Evolutionary conservation across 2,888 invertebrate species (phyloP).

Genomic region (Morpho achilles): DNA sequence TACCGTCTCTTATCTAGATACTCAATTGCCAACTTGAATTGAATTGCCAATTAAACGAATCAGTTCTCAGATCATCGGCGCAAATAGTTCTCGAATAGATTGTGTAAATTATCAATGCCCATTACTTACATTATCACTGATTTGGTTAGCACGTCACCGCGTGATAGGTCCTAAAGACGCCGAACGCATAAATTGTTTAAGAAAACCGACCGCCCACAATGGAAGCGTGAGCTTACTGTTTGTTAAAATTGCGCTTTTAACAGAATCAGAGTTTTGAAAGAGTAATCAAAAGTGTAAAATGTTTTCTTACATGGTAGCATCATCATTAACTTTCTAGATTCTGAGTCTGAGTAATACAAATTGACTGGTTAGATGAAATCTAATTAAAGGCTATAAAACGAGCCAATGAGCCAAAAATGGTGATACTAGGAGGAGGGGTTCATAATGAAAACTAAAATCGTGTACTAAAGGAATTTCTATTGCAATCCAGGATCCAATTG

Average conservation of each 20-base stretch:
- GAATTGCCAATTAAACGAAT: constrained; percentile 55
- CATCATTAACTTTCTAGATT: too few species aligned
- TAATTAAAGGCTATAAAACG: too few species aligned
- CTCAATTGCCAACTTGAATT: constrained; percentile 33
- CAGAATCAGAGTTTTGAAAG: neutral
- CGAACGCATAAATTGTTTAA: constrained; percentile 66
- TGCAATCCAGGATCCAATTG: too few species aligned
- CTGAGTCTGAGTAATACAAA: too few species aligned
- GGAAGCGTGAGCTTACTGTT: constrained; percentile 27
- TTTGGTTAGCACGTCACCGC: constrained; percentile 54
- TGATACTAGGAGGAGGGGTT: too few species aligned
- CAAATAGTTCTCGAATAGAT: constrained; percentile 52
- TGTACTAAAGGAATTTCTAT: too few species aligned
- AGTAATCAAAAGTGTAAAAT: too few species aligned
- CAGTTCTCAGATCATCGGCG: constrained; percentile 54
- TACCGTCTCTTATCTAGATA: constrained; percentile 26
- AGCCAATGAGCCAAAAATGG: too few species aligned
- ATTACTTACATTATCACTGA: constrained; percentile 62
- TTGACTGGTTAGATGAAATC: too few species aligned
- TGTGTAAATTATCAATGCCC: constrained; percentile 51
- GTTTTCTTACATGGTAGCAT: too few species aligned
- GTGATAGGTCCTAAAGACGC: constrained; percentile 51
- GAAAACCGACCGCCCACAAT: constrained; percentile 62
- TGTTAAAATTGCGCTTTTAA: constrained; percentile 39
- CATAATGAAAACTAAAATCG: too few species aligned